Conservation (phyloP, 2,888 invertebrate genomes). For the Empis livida region DNA sequence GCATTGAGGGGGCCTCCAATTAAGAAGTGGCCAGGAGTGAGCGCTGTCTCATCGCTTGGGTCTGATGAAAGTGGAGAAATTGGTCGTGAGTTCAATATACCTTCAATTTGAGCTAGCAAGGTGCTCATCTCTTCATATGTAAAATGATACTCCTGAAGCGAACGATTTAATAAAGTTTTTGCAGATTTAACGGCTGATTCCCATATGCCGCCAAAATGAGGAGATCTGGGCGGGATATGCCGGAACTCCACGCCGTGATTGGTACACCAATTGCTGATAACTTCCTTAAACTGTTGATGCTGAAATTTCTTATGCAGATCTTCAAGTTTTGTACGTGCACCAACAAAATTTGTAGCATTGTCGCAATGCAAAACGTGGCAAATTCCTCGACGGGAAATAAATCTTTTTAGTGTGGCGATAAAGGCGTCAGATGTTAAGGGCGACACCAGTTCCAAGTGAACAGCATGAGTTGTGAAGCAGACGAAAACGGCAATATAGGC, state of each 20-base stretch:
- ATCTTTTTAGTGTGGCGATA: conserved; percentile 10
- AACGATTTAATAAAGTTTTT: background rate
- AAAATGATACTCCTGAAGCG: background rate
- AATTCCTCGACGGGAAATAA: conserved; percentile 9
- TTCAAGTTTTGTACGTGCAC: conserved; percentile 8
- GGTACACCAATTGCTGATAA: conserved; percentile 7
- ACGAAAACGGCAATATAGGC: conserved; percentile 11
- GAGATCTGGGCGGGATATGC: conserved; percentile 9
- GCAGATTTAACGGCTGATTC: conserved; percentile 6
- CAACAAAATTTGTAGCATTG: conserved; percentile 13
- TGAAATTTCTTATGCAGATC: conserved; percentile 7
- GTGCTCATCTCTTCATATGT: conserved; percentile 6
- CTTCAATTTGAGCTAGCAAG: background rate
- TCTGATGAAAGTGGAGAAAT: conserved; percentile 2
- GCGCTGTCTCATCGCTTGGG: conserved; percentile 4
- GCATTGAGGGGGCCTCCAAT: conserved; percentile 6
- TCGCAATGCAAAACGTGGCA: conserved; percentile 10
- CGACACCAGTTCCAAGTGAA: conserved; percentile 12
- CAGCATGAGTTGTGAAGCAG: conserved; percentile 10
- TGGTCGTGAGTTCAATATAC: background rate
- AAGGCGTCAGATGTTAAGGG: conserved; percentile 11
- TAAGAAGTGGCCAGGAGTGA: conserved; percentile 9
- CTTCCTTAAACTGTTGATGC: conserved; percentile 5
- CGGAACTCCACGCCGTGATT: conserved; percentile 1
- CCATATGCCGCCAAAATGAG: conserved; percentile 13